A percentile compares a stretch with the other conserved stretches of the same genome.
These are phyloP conservation scores for Dicentrarchus labrax DNA, from an alignment of 2,113 vertebrate genomes.

Conservation along the genomic window DNA sequence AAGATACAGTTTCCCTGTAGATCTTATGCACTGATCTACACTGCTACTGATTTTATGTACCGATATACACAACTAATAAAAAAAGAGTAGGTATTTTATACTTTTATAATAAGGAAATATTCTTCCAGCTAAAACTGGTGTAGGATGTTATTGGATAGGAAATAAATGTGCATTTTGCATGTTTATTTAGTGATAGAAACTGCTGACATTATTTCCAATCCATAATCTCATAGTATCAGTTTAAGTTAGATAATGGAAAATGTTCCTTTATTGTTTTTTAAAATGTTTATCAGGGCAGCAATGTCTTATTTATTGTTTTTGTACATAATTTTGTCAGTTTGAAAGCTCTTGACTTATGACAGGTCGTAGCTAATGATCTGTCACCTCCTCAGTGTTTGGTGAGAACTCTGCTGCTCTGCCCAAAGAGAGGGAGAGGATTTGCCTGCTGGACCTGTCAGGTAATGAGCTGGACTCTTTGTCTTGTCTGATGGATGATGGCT, in stretches of 20 bases:
- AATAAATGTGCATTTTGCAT: no score
- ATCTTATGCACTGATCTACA: no score
- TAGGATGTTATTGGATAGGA: no score
- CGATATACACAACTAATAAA: no score
- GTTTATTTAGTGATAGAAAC: no score
- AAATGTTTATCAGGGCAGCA: not conserved
- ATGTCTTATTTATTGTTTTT: not conserved
- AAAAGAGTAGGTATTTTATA: no score
- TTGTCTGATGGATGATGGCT: conserved; percentile 85
- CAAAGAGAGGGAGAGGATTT: conserved; percentile 90
- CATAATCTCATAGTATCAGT: not conserved
- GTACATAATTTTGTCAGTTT: not conserved
- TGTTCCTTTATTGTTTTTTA: not conserved
- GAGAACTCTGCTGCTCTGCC: conserved; percentile 84
- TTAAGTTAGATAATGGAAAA: not conserved
- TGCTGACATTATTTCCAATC: no score
- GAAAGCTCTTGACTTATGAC: no score
- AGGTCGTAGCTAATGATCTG: not conserved
- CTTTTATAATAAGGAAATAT: no score
- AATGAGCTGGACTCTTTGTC: conserved; percentile 92
- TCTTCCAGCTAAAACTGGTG: no score
- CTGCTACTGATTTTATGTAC: no score
- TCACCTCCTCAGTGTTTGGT: conserved; percentile 48
- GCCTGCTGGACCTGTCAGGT: conserved; percentile 92
- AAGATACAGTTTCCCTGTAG: not conserved